Evolutionary conservation across 2,888 invertebrate genomes (phyloP), one percentile per base, ranked within the genome.

Genomic region (Steromphala cineraria): DNA sequence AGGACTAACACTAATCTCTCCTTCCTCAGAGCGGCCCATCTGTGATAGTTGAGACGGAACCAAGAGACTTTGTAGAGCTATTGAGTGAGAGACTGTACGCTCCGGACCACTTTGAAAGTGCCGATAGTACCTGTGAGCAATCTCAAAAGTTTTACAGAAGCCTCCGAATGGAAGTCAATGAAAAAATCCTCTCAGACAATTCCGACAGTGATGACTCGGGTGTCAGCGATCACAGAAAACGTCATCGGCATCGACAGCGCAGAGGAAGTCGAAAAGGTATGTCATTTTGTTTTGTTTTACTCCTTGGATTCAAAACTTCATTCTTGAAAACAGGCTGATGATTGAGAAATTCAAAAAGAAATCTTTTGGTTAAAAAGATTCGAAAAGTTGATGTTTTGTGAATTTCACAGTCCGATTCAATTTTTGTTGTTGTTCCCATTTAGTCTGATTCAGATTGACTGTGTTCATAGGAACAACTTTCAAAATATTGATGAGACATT

Each of bases 1-100:
- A 2, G 7, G 36, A 36, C 7, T 4, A 36, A 36, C 36, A 36
- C 36, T 2, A 36, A 36, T 4, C 7, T 36, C 55, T 55, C 55
- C 13, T 46, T 46, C 46, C 10, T 46, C 46, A 62, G 62, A 62
- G 80, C 7, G 89, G 89, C 56, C 89, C 90, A 19, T 84, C 90
- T 24, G 90, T 90, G 40, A 89, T 90, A 52, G 90, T 90, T 52
- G 80, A 89, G 15, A 87, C 87, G 4, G 88, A 90, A 76, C 90
- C 90, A 55, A 85, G 86, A 55, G 89, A 88, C 36, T 84, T 89
- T 52, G 88, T 89, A 0, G 88, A 90, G 75, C 78, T 90, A 19
- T 84, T 88, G 62, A 87, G 86, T 74, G 88, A 87, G 55, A 85
- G 86, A 53, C 84, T 90, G 2, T 87, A 88, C 53, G 86, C 84